phyloP scores from a whole-genome alignment of 2,113 vertebrate species.

The Ailurus styani region DNA sequence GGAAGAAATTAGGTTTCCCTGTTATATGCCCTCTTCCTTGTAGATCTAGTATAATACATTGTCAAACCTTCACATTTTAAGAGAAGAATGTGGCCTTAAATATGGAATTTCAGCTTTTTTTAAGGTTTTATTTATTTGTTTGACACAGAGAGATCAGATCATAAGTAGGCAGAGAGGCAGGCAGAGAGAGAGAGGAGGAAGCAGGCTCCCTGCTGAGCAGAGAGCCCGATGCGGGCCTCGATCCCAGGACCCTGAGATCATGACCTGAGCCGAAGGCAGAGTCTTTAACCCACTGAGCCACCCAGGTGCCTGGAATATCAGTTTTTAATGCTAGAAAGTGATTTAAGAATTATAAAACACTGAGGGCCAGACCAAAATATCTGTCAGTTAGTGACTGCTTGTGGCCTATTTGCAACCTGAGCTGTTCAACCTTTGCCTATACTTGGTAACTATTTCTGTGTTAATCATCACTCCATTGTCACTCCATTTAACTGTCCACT shows the following conservation, averaged over 20 bases:
- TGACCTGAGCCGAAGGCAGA: no score
- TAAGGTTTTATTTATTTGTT: no score
- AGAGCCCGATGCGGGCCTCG: no score
- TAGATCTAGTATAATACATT: neutral
- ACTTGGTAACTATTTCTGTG: neutral
- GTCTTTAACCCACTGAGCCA: no score
- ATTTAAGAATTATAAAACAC: conserved; percentile 13
- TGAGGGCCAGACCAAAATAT: neutral
- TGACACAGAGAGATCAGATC: no score
- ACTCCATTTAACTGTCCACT: neutral
- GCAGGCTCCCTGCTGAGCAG: no score
- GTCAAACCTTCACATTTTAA: neutral
- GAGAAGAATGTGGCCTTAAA: neutral
- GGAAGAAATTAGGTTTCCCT: neutral
- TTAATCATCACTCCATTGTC: conserved; percentile 3
- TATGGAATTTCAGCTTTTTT: neutral
- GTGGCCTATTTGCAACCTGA: neutral
- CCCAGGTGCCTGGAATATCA: neutral
- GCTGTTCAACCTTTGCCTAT: neutral
- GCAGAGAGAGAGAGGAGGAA: no score
- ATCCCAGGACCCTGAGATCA: no score
- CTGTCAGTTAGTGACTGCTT: neutral
- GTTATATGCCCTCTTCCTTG: neutral
- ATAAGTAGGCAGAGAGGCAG: no score
- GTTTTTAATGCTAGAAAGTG: neutral